Evolutionary conservation across 2,797 vertebrate genomes (phyloP).

Genomic region (Mallotus villosus): DNA sequence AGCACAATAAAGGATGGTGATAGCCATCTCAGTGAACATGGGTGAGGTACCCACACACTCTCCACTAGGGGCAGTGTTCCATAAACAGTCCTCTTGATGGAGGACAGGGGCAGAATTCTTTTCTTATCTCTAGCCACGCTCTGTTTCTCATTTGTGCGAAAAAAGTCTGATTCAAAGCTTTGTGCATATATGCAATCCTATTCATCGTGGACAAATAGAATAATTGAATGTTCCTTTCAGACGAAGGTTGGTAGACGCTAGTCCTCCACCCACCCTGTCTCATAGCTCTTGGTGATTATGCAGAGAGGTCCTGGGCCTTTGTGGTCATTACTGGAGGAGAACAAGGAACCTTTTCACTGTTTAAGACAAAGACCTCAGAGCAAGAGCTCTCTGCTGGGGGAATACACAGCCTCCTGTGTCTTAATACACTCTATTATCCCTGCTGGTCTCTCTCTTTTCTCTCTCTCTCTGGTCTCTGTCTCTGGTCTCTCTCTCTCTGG

Average conservation of each 20-base stretch:
- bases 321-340: slow-evolving; percentile 52
- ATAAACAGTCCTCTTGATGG: slow-evolving; percentile 33
- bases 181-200: slow-evolving; percentile 8
- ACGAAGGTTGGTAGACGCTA: slow-evolving; percentile 4
- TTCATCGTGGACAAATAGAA: slow-evolving; percentile 38
- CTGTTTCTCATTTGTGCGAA: too few relatives aligned
- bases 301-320: slow-evolving; percentile 61
- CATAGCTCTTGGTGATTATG: slow-evolving; percentile 60
- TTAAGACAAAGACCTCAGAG: slow-evolving; percentile 60
- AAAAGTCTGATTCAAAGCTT: slow-evolving; percentile 1
- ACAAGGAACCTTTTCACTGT: slow-evolving; percentile 71
- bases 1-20: slow-evolving; percentile 73
- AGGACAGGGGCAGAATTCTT: slow-evolving; percentile 6
- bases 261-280: slow-evolving; percentile 39
- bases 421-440: slow-evolving; percentile 75
- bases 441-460: neutral
- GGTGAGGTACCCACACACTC: slow-evolving; percentile 52
- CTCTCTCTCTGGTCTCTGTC: too few relatives aligned
- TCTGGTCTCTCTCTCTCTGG: too few relatives aligned
- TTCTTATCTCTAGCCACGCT: slow-evolving; percentile 22
- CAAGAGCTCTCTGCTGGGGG: neutral
- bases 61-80: slow-evolving; percentile 56
- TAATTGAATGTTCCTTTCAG: slow-evolving; percentile 12
- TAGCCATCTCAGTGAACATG: slow-evolving; percentile 75
- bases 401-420: slow-evolving; percentile 42